Base-by-base conservation (phyloP, 2,797 vertebrate species). In the Cetoscarus ocellatus region DNA sequence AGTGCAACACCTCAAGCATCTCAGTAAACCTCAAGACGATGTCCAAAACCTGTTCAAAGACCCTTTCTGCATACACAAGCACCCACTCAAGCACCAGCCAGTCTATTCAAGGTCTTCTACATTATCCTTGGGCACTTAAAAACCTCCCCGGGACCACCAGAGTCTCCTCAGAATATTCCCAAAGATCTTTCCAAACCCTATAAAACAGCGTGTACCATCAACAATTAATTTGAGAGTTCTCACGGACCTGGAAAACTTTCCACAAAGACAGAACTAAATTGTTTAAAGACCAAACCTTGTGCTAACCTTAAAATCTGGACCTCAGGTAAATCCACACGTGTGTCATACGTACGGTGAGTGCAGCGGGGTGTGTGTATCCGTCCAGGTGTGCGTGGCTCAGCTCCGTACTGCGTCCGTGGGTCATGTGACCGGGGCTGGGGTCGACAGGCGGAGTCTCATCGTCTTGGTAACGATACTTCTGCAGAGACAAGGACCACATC, bases 391-490 rank as follows among this genome's bases (percentile, higher is more conserved):
- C 67, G 84, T 94, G 95, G 88, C 92, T 94, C 71, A 95, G 87
- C 55, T 96, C 95, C 4, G 92, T 91, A 68, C 93, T 94, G 89
- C 94, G 95, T 94, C 94, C 95, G 77, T 95, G 92, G 80, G 95
- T 95, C 91, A 97, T 93, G 92, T 97, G 96, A 90, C 96, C 90
- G 34, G 96, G 95, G 91, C 96, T 97, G 85, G 95, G 94, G 79
- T 97, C 95, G 74, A 95, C 78, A 73, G 96, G 95, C 11, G 96
- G 96, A 80, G 95, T 95, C 91, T 97, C 96, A 90, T 97, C 96
- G 88, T 96, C 96, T 83, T 97, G 96, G 91, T 96, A 97, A 86
- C 95, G 95, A 80, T 97, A 97, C 90, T 97, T 97, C 96, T 97
- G 79, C 63, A 82, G 71, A 70, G 17, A 85, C 61, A 83, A 40